phyloP scores from a whole-genome alignment of 2,113 vertebrate genomes.

The Xiphias gladius region DNA sequence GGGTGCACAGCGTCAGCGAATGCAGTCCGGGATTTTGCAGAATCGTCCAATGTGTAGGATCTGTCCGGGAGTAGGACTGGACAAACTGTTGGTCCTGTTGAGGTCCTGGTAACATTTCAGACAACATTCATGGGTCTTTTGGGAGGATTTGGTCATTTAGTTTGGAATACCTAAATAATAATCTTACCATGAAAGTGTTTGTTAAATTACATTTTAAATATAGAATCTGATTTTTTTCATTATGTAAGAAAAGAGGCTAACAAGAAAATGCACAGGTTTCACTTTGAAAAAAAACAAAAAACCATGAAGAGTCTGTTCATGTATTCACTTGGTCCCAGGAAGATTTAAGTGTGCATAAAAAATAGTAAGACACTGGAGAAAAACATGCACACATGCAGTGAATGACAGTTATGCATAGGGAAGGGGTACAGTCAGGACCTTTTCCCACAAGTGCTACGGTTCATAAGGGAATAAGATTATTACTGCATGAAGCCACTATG shows the following conservation, averaged over 20 bases:
- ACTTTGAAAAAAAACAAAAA: background rate
- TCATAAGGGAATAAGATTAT: slow-evolving; percentile 68
- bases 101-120: too few species aligned
- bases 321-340: slow-evolving; percentile 32
- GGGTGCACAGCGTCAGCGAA: too few species aligned
- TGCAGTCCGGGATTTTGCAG: too few species aligned
- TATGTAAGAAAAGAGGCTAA: background rate
- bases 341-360: slow-evolving; percentile 39
- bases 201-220: too few species aligned
- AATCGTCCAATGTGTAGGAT: too few species aligned
- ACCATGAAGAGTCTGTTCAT: slow-evolving; percentile 16
- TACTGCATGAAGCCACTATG: slow-evolving; percentile 53
- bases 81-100: too few species aligned
- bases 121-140: too few species aligned
- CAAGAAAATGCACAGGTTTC: slow-evolving; percentile 8
- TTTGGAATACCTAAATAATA: background rate
- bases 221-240: too few species aligned
- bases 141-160: background rate
- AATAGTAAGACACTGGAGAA: slow-evolving; percentile 25
- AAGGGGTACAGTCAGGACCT: slow-evolving; percentile 45
- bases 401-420: slow-evolving; percentile 66
- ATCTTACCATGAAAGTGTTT: too few species aligned
- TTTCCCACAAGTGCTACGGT: slow-evolving; percentile 66
- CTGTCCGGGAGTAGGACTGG: too few species aligned
- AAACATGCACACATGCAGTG: slow-evolving; percentile 47